Evolutionary conservation across 64 coral and sea anemone genomes (phyloP), one percentile per base, ranked within the genome.

Genomic region (Montipora capricornis): DNA sequence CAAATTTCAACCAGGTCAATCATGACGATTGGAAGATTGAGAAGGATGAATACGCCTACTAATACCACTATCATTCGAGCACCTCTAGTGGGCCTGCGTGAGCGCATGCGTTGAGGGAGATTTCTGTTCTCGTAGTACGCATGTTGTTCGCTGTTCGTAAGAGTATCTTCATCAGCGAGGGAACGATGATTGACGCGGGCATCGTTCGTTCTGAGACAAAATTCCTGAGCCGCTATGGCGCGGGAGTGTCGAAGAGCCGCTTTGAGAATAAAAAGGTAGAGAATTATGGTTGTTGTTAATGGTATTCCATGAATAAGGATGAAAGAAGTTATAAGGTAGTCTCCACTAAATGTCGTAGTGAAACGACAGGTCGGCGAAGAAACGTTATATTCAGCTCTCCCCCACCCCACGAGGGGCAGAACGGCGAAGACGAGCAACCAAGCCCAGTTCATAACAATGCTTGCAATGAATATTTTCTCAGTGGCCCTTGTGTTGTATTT

Each of bases 1-100:
- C 90, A 92, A 13, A 98, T 67, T 20, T 98, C 96, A 13, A 95
- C 75, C 17, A 90, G 57, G 92, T 98, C 93, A 75, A 98, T 98
- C 57, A 89, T 17, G 53, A 92, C 86, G 19, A 98, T 95, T 29
- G 96, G 96, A 14, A 95, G 74, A 24, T 89, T 90, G 6, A 98
- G 93, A 8, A 98, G 37, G 24, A 98, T 93, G 10, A 98, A 98
- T 8, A 98, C 48, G 7, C 96, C 96, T 2, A 95, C 76, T 12
- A 98, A 59, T 3, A 95, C 91, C 46, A 90, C 84, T 0, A 98
- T 91, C 52, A 90, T 94, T 19, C 82, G 84, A 10, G 68, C 86
- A 26, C 83, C 93, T 88, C 93, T 93, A 19, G 86, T 66, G 12
- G 67, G 85, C 13, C 16, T 85, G 82, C 8, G 49, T 4, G 62